These are phyloP conservation scores for Chironomus tepperi DNA, from an alignment of 1,140 invertebrate species.

Conservation along the genomic window DNA sequence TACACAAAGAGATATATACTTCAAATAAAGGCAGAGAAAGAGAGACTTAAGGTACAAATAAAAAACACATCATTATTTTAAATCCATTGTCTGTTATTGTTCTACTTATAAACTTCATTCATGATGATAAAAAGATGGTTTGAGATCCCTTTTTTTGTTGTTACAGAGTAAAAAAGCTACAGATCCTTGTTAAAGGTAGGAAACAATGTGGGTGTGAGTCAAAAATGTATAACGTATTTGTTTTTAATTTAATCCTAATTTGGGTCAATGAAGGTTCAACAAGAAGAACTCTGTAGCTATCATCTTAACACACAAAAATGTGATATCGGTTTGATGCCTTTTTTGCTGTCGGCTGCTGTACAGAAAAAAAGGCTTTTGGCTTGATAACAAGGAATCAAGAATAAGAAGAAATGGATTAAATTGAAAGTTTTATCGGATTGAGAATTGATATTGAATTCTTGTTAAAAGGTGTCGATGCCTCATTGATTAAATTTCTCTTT, in stretches of 20 bases:
- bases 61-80: too few species aligned
- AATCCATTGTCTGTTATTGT: too few species aligned
- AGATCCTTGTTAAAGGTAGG: constrained; percentile 13
- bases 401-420: too few species aligned
- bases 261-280: constrained; percentile 14
- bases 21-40: too few species aligned
- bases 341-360: not conserved
- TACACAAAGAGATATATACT: too few species aligned
- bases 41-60: too few species aligned
- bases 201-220: not conserved
- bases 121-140: not conserved
- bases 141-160: not conserved
- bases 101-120: not conserved
- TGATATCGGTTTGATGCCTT: constrained; percentile 7
- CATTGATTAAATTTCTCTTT: too few species aligned
- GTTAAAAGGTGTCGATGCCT: too few species aligned
- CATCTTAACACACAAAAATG: not conserved
- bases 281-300: not conserved
- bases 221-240: constrained; percentile 20
- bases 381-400: too few species aligned
- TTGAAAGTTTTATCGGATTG: too few species aligned
- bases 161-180: not conserved
- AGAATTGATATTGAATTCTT: too few species aligned
- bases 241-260: constrained; percentile 22
- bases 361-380: too few species aligned